Evolutionary conservation across 2,888 invertebrate genomes (phyloP).

Genomic region (Cephus spinipes): DNA sequence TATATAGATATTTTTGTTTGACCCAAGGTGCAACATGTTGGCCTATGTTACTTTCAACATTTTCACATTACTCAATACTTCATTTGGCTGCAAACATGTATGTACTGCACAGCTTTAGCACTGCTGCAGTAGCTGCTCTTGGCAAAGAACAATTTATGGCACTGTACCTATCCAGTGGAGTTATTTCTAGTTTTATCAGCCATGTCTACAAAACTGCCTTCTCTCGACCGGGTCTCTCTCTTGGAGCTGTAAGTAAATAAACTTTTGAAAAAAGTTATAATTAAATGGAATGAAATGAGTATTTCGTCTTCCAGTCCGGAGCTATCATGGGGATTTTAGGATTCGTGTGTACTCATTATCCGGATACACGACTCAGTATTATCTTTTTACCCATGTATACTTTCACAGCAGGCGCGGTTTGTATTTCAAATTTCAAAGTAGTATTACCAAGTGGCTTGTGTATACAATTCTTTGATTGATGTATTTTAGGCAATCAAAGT

Average conservation of each 20-base stretch:
- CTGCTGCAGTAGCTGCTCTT: conserved; percentile 76
- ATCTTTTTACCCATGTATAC: conserved; percentile 90
- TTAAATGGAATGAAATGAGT: neutral
- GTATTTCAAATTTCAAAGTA: conserved; percentile 47
- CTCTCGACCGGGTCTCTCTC: conserved; percentile 80
- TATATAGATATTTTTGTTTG: conserved; percentile 29
- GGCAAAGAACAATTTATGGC: conserved; percentile 94
- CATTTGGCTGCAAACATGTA: conserved; percentile 97
- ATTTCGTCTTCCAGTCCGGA: conserved; percentile 79
- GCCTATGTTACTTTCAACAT: conserved; percentile 94
- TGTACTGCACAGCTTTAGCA: conserved; percentile 87
- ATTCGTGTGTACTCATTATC: conserved; percentile 88
- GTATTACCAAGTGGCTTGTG: no score
- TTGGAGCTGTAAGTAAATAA: conserved; percentile 86
- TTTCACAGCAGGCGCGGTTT: conserved; percentile 88
- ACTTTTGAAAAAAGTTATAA: conserved; percentile 5
- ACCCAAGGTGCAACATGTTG: conserved; percentile 78
- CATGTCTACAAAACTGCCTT: conserved; percentile 81
- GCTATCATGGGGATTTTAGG: conserved; percentile 93
- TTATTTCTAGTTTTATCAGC: conserved; percentile 87
- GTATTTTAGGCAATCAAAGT: conserved; percentile 82
- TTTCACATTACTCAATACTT: conserved; percentile 89
- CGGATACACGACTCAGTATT: conserved; percentile 88
- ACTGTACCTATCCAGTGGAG: conserved; percentile 89
- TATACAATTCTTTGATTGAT: no score